Evolutionary conservation across 1,140 invertebrate genomes (phyloP), one percentile per base, ranked within the genome.

Genomic region (Glomeris maerens): DNA sequence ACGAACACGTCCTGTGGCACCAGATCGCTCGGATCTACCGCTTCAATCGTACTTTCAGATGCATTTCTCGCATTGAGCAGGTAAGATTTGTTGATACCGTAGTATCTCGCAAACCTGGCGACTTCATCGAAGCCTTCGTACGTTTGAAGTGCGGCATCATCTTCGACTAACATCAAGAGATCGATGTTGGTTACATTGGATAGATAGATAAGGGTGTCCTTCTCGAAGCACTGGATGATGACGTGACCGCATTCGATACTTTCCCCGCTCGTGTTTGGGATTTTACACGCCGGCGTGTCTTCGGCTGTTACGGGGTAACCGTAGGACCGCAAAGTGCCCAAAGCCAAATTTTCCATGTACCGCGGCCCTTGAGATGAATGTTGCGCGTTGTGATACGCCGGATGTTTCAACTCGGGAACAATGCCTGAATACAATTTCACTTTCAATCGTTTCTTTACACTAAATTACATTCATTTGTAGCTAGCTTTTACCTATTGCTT

Each of bases 141-240:
- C 1, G 55, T 56, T 22, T 54, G 36, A 14, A 46, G 42, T 5
- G 14, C 17, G 1, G 45, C 2, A 25, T 45, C 52, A 1, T 44
- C 26, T 1, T 55, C 50, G 17, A n/a, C n/a, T 2, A 56, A 28
- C n/a, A 51, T 21, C 45, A 55, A 39, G 0, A 56, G 27, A 10
- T 49, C 44, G 3, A 27, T 10, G 28, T 45, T 20, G 2, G 45
- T 56, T 26, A 20, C 21, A 2, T 2, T 46, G 4, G 28, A 53
- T 0, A 58, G n/a, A 40, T 58, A 58, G 5, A 50, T 25, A 10
- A 58, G 38, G 14, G 52, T 17, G 1, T 40, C 23, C 2, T n/a
- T 27, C 17, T 58, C 49, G 27, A 58, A 58, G 27, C 45, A 29
- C 49, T 58, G 57, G 10, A 58, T 45, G 3, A 57, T 49, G 1